These are phyloP conservation scores for Pseudoatta argentina DNA, from an alignment of 1,140 invertebrate genomes.

Conservation along the genomic window DNA sequence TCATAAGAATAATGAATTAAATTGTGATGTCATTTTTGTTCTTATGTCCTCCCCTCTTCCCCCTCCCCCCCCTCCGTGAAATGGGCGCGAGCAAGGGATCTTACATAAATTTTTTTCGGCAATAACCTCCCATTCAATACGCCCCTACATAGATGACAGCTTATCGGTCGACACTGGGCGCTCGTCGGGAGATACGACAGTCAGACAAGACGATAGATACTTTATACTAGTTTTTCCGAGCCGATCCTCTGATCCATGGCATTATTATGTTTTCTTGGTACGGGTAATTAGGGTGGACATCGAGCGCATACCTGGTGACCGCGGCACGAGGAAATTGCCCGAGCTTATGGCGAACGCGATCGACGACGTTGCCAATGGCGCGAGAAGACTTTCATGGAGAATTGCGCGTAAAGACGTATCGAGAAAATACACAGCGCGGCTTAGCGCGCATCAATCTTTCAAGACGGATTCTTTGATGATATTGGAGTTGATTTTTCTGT, in stretches of 20 bases:
- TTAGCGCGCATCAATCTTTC: conserved; percentile 48
- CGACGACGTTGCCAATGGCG: conserved; percentile 33
- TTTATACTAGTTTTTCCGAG: conserved; percentile 79
- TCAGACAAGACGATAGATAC: conserved; percentile 65
- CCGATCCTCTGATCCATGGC: conserved; percentile 61
- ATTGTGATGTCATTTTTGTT: not conserved
- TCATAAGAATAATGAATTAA: not conserved
- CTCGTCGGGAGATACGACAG: conserved; percentile 48
- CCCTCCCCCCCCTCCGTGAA: not conserved
- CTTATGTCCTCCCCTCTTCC: not conserved
- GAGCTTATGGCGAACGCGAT: conserved; percentile 50
- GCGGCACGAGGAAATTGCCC: conserved; percentile 53
- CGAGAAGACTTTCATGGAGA: conserved; percentile 22
- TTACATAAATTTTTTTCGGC: conserved; percentile 4
- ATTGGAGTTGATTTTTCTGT: conserved; percentile 41
- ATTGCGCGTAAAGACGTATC: conserved; percentile 18
- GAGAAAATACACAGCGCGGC: conserved; percentile 5
- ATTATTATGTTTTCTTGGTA: conserved; percentile 80
- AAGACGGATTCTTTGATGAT: conserved; percentile 36
- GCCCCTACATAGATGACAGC: conserved; percentile 44
- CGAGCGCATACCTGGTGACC: conserved; percentile 71
- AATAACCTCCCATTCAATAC: conserved; percentile 8
- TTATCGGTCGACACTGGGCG: conserved; percentile 25
- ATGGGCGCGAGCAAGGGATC: not conserved
- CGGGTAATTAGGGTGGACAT: conserved; percentile 77